phyloP scores from a whole-genome alignment of 2,888 invertebrate genomes.

The Maniola hyperantus region DNA sequence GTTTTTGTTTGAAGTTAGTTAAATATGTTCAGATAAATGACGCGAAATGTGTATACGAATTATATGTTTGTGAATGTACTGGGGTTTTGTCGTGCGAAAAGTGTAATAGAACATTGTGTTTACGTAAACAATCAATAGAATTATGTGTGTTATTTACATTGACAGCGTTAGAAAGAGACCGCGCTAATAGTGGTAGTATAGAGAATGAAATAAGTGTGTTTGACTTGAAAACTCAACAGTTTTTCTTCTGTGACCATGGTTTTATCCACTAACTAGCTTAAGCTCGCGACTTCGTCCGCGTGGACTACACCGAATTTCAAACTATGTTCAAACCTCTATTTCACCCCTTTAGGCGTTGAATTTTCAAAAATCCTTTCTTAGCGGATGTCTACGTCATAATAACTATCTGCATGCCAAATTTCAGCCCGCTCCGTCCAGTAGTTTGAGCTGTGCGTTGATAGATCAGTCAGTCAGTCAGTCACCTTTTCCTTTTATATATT shows the following conservation, averaged over 20 bases:
- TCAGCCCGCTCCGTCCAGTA: no score
- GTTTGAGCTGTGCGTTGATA: no score
- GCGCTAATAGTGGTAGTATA: slow-evolving; percentile 22
- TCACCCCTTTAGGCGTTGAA: no score
- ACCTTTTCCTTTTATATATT: no score
- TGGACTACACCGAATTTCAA: no score
- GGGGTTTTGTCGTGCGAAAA: slow-evolving; percentile 17
- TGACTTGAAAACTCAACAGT: neutral
- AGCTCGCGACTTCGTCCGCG: no score
- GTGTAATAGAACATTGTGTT: slow-evolving; percentile 17
- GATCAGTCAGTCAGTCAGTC: no score
- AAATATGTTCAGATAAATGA: slow-evolving; percentile 12
- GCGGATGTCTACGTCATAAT: no score
- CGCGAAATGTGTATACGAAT: slow-evolving; percentile 13
- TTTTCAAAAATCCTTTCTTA: no score
- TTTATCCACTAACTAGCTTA: neutral
- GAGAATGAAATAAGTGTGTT: neutral
- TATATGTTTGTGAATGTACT: slow-evolving; percentile 20
- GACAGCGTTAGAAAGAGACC: slow-evolving; percentile 30
- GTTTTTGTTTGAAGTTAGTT: slow-evolving; percentile 17
- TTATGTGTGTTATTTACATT: slow-evolving; percentile 29
- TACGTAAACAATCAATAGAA: slow-evolving; percentile 33
- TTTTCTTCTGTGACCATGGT: neutral
- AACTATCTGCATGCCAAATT: no score
- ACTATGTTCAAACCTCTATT: no score